These are phyloP conservation scores for Calcarius lapponicus DNA, from an alignment of 2,797 vertebrate species.

Conservation along the genomic window DNA sequence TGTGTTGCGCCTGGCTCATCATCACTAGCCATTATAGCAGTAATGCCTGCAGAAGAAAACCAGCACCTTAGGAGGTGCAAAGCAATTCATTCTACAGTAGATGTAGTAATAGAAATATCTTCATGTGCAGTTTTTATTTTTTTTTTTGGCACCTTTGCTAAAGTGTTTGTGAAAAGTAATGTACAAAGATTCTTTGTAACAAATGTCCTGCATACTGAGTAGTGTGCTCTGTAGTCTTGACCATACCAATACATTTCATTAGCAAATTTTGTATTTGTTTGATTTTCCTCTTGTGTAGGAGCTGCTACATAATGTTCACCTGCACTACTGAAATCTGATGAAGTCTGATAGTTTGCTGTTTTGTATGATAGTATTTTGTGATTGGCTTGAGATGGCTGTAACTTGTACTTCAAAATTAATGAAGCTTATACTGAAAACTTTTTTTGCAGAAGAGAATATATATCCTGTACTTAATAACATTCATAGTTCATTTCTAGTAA, in stretches of 20 bases:
- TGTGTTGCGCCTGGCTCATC: accelerated
- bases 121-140: accelerated
- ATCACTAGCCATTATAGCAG: background rate
- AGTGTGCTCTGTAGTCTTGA: background rate
- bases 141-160: background rate
- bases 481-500: background rate
- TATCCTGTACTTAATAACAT: background rate
- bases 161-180: accelerated
- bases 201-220: too few species aligned
- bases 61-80: background rate
- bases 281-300: background rate
- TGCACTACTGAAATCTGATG: background rate
- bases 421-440: background rate
- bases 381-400: background rate
- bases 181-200: background rate
- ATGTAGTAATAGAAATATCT: background rate
- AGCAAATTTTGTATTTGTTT: background rate
- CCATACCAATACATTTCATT: background rate
- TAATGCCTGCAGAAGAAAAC: background rate
- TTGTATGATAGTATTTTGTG: background rate
- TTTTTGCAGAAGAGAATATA: background rate
- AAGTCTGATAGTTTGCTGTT: background rate
- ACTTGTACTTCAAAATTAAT: background rate
- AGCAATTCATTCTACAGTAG: background rate
- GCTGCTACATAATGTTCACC: background rate